Conservation (phyloP, 2,113 vertebrate genomes). For the Scytalopus superciliaris region DNA sequence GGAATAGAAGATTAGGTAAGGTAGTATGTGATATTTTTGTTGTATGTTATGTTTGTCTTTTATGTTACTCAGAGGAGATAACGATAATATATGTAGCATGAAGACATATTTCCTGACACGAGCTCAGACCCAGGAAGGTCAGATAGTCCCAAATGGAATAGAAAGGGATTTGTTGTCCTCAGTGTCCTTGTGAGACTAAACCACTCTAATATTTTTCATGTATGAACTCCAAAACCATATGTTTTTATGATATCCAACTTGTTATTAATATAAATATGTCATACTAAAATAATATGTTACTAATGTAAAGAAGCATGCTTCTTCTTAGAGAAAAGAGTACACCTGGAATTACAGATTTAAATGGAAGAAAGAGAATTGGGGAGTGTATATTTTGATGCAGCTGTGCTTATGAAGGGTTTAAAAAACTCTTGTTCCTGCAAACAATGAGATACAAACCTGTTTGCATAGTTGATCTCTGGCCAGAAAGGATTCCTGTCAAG, state of each 20-base stretch:
- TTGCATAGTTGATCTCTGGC: constrained; percentile 21
- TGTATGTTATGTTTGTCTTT: neutral
- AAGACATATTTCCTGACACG: neutral
- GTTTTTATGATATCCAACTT: neutral
- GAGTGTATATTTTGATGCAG: neutral
- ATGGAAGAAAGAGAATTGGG: neutral
- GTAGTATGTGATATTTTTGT: neutral
- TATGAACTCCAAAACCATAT: neutral
- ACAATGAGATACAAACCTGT: constrained; percentile 51
- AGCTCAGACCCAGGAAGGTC: neutral
- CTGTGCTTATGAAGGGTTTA: constrained; percentile 16
- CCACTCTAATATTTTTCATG: neutral
- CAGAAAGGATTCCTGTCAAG: constrained; percentile 60
- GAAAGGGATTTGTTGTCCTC: neutral
- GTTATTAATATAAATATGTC: neutral
- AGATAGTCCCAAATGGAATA: neutral
- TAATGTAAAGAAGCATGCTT: neutral
- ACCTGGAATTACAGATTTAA: neutral
- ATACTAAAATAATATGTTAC: neutral
- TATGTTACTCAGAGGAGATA: neutral
- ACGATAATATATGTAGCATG: neutral
- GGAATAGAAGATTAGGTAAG: neutral
- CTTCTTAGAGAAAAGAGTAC: neutral
- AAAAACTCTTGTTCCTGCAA: constrained; percentile 24
- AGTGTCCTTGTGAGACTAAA: neutral